Base-by-base conservation (phyloP, 2,888 invertebrate species). In the Drosophila picticornis region DNA sequence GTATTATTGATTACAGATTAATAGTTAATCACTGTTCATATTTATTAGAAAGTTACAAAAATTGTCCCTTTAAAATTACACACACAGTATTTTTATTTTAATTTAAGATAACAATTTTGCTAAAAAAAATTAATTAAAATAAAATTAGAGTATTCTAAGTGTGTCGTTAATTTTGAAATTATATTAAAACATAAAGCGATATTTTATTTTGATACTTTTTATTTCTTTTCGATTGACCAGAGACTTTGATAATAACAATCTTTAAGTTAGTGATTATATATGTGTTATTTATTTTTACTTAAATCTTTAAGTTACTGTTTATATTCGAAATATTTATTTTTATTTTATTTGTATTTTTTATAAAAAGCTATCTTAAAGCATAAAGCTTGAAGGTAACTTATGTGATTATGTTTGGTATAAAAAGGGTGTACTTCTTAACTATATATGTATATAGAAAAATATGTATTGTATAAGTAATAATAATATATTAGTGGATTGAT, bases 401-500 rank as follows among this genome's bases (percentile, higher is more conserved):
- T 1, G 11, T 22, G n/a, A 5, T 40, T 5, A 5, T 11, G 0
- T n/a, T 5, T 2, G 10, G 0, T 11, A 40, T n/a, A 9, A 19
- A 38, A 13, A 34, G 2, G 2, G 2, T 9, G 0, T 9, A 19
- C 19, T 38, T 38, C 4, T 9, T 19, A 0, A 11, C 1, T n/a
- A 22, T n/a, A 19, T 19, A 22, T n/a, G 9, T 19, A 38, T 19
- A n/a, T n/a, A n/a, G 1, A 11, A 43, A 43, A n/a, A 11, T 19
- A 6, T 22, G 9, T 4, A 3, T 9, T 9, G 0, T 22, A 43
- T 11, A 11, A 6, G 5, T 6, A 43, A 13, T 6, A 43, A 13
- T 22, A 22, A 43, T 40, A 40, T 10, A 1, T 22, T 6, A 13
- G 22, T 43, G 43, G 13, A 43, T 22, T 43, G 3, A 43, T 13